Evolutionary conservation across 2,888 invertebrate genomes (phyloP).

Genomic region (Margaritifera margaritifera): DNA sequence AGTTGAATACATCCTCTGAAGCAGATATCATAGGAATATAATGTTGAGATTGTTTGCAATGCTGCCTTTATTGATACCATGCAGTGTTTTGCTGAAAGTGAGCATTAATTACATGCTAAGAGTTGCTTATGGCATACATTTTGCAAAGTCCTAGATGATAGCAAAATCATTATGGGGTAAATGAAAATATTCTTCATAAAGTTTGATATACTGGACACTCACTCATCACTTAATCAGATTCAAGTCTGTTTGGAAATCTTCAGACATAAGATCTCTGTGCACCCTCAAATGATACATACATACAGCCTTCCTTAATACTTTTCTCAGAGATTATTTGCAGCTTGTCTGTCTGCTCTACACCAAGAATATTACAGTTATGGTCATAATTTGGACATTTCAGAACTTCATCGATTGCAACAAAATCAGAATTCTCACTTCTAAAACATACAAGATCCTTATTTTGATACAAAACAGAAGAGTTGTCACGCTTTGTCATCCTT

Average conservation of each 20-base stretch:
- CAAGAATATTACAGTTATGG: not conserved
- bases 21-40: no score
- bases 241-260: slow-evolving; percentile 4
- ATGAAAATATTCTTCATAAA: no score
- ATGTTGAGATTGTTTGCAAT: no score
- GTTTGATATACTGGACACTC: not conserved
- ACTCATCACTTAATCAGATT: slow-evolving; percentile 1
- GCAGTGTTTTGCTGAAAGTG: no score
- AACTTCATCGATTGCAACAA: no score
- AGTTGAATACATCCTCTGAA: no score
- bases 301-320: not conserved
- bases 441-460: not conserved
- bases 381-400: not conserved
- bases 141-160: no score
- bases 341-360: not conserved
- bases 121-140: no score
- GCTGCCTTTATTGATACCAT: no score
- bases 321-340: not conserved
- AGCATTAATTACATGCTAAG: no score
- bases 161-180: no score
- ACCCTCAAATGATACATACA: not conserved
- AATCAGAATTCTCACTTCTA: no score
- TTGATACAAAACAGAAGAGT: slow-evolving; percentile 9
- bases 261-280: not conserved
- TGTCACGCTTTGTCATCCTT: slow-evolving; percentile 29